phyloP scores from a whole-genome alignment of 53 echinoderm and acorn worm genomes.

The Echinometra lucunter region DNA sequence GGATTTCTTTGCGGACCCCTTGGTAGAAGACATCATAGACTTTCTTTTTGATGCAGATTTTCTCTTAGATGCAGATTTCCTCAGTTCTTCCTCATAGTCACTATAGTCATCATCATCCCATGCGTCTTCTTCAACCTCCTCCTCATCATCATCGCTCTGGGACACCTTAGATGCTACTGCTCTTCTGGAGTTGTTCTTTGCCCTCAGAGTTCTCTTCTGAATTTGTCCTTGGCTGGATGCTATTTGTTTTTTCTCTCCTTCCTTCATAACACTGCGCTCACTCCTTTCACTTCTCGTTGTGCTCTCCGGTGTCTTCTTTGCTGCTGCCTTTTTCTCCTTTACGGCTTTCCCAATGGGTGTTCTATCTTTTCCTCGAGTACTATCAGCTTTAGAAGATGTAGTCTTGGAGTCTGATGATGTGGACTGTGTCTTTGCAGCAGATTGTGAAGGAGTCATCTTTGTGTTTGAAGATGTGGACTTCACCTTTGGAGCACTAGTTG shows the following conservation, averaged over 20 bases:
- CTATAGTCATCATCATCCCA: slow-evolving; percentile 71
- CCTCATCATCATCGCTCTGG: slow-evolving; percentile 59
- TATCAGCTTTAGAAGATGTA: not conserved
- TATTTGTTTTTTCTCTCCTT: not conserved
- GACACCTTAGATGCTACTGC: slow-evolving; percentile 68
- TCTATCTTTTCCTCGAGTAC: not conserved
- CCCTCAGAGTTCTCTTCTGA: slow-evolving; percentile 66
- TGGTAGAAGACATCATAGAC: not conserved
- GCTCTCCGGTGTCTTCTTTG: not conserved
- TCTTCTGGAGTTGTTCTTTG: slow-evolving; percentile 69
- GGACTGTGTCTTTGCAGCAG: not conserved
- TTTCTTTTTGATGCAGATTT: slow-evolving; percentile 48
- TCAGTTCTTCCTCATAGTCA: slow-evolving; percentile 72
- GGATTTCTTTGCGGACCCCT: not conserved
- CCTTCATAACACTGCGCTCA: not conserved
- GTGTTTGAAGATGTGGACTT: not conserved
- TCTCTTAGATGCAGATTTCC: slow-evolving; percentile 48
- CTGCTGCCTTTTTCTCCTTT: not conserved
- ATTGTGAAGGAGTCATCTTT: not conserved
- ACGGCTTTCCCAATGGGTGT: not conserved
- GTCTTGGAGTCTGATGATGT: not conserved
- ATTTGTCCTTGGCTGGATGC: not conserved
- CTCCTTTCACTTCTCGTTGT: too few relatives aligned
- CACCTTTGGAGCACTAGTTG: not conserved
- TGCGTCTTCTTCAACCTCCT: slow-evolving; percentile 45